Base-by-base conservation (phyloP, 2,113 vertebrate genomes). In the Scalopus aquaticus region DNA sequence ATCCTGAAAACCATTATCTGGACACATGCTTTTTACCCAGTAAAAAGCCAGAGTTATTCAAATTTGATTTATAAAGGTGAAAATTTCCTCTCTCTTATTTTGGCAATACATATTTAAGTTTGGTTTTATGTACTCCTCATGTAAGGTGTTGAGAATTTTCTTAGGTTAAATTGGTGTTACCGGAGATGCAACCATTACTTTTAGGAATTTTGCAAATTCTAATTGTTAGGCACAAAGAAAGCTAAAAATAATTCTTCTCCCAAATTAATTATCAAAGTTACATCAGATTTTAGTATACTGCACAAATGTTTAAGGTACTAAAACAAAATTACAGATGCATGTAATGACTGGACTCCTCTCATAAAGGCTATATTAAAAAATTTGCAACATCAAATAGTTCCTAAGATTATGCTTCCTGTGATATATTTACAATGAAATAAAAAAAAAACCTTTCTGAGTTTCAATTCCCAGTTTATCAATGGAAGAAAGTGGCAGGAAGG, bases 191-290 rank as follows among this genome's bases (percentile, higher is more conserved):
- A 42, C 9, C 44, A 42, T 46, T 73, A 85, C 19, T 79, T 94
- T 54, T 74, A 22, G 81, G 28, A 93, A 94, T 94, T 87, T 39
- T 88, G 26, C 60, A 85, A 90, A 74, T 93, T 84, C 64, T 95
- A 32, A 73, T 86, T 87, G 22, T n/a, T 20, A 91, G 15, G 11
- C 11, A 56, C 54, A 81, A 96, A 81, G n/a, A 81, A 94, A 92
- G 72, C 16, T 51, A 77, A 60, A 80, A 82, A 77, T 17, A 83
- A 62, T 60, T 37, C 24, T 67, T 19, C 49, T 24, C 9, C 6
- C 35, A 51, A 77, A 81, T 22, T 39, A 72, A 77, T 56, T 56
- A 67, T 44, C 70, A 67, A 58, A 86, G 76, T 3, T 77, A 8
- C 30, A 51, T 85, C 87, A 60, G 39, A 90, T 24, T 17, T 49